Evolutionary conservation across 2,113 vertebrate species (phyloP).

Genomic region (Thermophis baileyi): DNA sequence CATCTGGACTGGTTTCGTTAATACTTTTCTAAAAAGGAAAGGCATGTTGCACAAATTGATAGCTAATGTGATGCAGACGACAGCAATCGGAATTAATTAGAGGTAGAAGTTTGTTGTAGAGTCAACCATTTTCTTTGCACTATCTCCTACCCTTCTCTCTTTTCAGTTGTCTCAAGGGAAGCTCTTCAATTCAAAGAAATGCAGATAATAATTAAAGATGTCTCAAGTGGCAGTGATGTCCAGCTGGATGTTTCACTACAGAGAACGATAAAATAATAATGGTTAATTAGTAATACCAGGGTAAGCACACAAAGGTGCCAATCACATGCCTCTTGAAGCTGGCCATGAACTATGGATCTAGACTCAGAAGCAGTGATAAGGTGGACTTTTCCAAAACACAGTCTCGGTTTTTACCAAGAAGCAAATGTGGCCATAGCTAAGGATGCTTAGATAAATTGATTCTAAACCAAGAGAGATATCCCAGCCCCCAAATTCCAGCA

Average conservation of each 20-base stretch:
- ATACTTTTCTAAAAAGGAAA: neutral
- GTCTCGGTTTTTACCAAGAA: neutral
- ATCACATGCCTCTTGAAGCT: neutral
- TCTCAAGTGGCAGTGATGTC: neutral
- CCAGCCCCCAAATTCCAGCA: neutral
- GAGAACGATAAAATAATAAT: conserved; percentile 25
- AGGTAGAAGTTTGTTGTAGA: neutral
- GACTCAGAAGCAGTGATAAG: neutral
- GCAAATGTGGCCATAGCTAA: neutral
- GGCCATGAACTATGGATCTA: neutral
- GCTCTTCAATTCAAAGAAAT: conserved; percentile 41
- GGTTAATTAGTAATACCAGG: conserved; percentile 18
- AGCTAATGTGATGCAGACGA: neutral
- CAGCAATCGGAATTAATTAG: conserved; percentile 35
- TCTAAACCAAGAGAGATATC: neutral
- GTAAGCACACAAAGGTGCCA: conserved; percentile 2
- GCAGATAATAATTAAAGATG: conserved; percentile 40
- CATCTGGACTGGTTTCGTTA: conserved; percentile 14
- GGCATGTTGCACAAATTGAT: conserved; percentile 8
- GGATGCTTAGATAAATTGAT: neutral
- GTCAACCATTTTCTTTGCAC: conserved; percentile 8
- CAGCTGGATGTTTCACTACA: conserved; percentile 6
- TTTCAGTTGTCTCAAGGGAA: conserved; percentile 41
- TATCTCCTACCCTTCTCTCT: neutral
- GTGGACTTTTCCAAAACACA: neutral